Evolutionary conservation across 2,888 invertebrate species (phyloP).

Genomic region (Galerucella calmariensis): DNA sequence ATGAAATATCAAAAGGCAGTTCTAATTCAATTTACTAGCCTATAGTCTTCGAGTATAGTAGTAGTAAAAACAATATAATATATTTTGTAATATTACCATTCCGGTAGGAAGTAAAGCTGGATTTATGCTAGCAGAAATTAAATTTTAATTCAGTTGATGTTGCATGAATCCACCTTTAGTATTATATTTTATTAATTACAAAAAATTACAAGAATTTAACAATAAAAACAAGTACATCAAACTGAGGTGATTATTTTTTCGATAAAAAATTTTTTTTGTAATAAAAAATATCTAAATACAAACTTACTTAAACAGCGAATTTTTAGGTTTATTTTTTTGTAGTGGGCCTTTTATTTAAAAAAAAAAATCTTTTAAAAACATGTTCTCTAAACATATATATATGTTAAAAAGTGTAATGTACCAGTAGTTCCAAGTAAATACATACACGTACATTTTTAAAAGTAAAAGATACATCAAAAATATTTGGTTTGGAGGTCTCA

Average conservation of each 20-base stretch:
- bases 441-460: background rate
- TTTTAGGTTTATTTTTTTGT: slow-evolving; percentile 28
- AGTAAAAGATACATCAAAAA: background rate
- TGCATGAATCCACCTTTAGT: too few relatives aligned
- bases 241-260: slow-evolving; percentile 1
- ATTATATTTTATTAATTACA: background rate
- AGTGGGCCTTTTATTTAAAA: slow-evolving; percentile 32
- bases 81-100: too few relatives aligned
- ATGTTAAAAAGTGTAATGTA: background rate
- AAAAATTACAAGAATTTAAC: background rate
- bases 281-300: slow-evolving; percentile 29
- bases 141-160: too few relatives aligned
- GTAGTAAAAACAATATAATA: background rate
- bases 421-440: background rate
- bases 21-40: slow-evolving; percentile 14
- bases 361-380: background rate
- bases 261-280: background rate
- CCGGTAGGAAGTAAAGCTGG: too few relatives aligned
- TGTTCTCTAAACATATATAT: background rate
- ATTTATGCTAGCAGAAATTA: too few relatives aligned
- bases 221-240: background rate
- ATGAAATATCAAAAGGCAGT: background rate
- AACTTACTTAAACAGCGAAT: slow-evolving; percentile 39
- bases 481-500: background rate
- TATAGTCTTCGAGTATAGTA: slow-evolving; percentile 2